These are phyloP conservation scores for Argentina silus DNA, from an alignment of 2,797 vertebrate genomes.

Conservation along the genomic window DNA sequence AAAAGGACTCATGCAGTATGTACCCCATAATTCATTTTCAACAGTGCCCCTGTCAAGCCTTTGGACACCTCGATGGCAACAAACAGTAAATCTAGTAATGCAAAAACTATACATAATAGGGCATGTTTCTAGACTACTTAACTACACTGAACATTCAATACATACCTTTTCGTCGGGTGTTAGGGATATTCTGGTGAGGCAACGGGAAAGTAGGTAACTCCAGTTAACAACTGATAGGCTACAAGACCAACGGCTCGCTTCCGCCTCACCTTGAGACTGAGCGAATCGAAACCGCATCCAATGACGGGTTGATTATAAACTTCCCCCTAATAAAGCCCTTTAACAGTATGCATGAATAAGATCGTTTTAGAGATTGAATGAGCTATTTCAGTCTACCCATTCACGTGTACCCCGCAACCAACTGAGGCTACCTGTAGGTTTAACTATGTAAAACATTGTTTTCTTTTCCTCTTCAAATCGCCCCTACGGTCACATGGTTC, in stretches of 20 bases:
- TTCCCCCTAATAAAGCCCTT: not conserved
- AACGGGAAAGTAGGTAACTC: constrained; percentile 37
- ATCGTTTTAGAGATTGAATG: not conserved
- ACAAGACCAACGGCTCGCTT: constrained; percentile 52
- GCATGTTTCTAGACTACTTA: not conserved
- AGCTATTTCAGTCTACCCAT: constrained; percentile 23
- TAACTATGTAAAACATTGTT: constrained; percentile 61
- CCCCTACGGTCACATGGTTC: constrained; percentile 75
- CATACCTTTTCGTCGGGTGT: constrained; percentile 29
- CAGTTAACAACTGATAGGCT: constrained; percentile 43
- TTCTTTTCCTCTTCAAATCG: constrained; percentile 47
- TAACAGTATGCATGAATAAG: not conserved
- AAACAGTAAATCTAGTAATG: not conserved
- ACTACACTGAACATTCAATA: not conserved
- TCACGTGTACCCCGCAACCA: no score
- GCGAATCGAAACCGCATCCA: constrained; percentile 31
- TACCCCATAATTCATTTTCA: not conserved
- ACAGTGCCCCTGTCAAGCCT: not conserved
- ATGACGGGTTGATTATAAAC: constrained; percentile 9
- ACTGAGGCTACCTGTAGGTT: constrained; percentile 22
- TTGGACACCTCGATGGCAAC: not conserved
- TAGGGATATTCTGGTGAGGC: constrained; percentile 34
- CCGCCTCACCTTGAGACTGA: constrained; percentile 69
- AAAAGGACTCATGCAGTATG: not conserved
- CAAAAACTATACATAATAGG: not conserved